Evolutionary conservation across 1,140 invertebrate species (phyloP), one percentile per base, ranked within the genome.

Genomic region (Gryon sp.): DNA sequence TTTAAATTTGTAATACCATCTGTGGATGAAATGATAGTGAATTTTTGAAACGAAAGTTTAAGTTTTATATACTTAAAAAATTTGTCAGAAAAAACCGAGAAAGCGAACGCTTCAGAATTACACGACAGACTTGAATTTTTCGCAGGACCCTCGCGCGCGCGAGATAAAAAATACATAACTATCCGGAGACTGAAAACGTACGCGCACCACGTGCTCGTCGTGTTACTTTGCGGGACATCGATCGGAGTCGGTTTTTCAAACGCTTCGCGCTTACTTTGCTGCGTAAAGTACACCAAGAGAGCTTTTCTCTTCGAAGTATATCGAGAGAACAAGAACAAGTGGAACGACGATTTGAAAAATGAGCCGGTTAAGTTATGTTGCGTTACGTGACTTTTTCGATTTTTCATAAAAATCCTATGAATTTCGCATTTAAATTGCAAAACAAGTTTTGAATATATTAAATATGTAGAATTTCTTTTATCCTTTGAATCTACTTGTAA

Each of bases 151-250:
- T 60, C 66, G n/a, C 22, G 15, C 18, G 18, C 7, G 32, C 34
- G 22, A 60, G 60, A 68, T 72, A 72, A 66, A 76, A 77, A 77
- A 76, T 53, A 77, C 59, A 76, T 74, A 74, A 73, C 59, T 69
- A 43, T 65, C 45, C 12, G 24, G 60, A 65, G 62, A 66, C 43
- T 34, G 55, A 60, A 63, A 53, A 24, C 34, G 52, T 72, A 81
- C 65, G 38, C 60, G 28, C 38, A 78, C 81, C 80, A 82, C 82
- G 81, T 81, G 83, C 76, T 84, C 81, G 70, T 55, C 74, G 79
- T 78, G 79, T 72, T 83, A 87, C 70, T 84, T 81, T 83, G 82
- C 82, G 63, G 79, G 77, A 78, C 84, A 88, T 86, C 86, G 86
- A 87, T 87, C 86, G 81, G 53, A 70, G 76, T 34, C 63, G 77